A percentile compares a stretch with the other conserved stretches of the same genome.
Evolutionary conservation across 2,888 invertebrate genomes (phyloP).

Genomic region (Argynnis bischoffii): DNA sequence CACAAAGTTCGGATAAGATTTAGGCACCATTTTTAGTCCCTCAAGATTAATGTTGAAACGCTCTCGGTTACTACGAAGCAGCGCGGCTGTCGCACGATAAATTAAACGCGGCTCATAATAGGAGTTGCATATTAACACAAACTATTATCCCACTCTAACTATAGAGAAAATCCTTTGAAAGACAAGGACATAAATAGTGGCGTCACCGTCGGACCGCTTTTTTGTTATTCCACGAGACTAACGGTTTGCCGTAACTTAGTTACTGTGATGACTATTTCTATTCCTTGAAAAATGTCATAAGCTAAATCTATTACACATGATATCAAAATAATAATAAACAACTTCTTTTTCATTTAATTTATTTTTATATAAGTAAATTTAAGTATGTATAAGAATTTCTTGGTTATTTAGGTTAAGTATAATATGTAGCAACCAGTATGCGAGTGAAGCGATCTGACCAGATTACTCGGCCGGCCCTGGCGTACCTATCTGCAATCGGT

Average conservation of each 20-base stretch:
- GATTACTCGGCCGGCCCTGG: slow-evolving; percentile 78
- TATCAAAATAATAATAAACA: slow-evolving; percentile 3
- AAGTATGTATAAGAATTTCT: slow-evolving; percentile 42
- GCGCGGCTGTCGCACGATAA: slow-evolving; percentile 78
- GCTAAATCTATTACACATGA: neutral
- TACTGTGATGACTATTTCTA: slow-evolving; percentile 46
- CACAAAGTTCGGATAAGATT: slow-evolving; percentile 15
- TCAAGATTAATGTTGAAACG: slow-evolving; percentile 75
- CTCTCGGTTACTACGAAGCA: slow-evolving; percentile 61
- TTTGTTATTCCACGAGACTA: slow-evolving; percentile 71
- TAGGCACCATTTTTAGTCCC: slow-evolving; percentile 49
- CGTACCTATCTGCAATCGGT: slow-evolving; percentile 79
- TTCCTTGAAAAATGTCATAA: slow-evolving; percentile 24
- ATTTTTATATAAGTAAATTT: slow-evolving; percentile 3
- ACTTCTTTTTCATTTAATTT: neutral
- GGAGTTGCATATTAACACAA: slow-evolving; percentile 65
- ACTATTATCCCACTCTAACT: slow-evolving; percentile 65
- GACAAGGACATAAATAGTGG: slow-evolving; percentile 65
- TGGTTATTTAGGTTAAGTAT: slow-evolving; percentile 79
- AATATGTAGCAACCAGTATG: slow-evolving; percentile 71
- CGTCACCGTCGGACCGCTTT: slow-evolving; percentile 66
- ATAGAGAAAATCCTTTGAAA: slow-evolving; percentile 50
- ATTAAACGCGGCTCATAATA: slow-evolving; percentile 77
- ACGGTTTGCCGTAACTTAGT: slow-evolving; percentile 73
- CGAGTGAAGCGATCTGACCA: slow-evolving; percentile 76